Evolutionary conservation across 1,140 invertebrate species (phyloP), one percentile per base, ranked within the genome.

Genomic region (Nasonia giraulti): DNA sequence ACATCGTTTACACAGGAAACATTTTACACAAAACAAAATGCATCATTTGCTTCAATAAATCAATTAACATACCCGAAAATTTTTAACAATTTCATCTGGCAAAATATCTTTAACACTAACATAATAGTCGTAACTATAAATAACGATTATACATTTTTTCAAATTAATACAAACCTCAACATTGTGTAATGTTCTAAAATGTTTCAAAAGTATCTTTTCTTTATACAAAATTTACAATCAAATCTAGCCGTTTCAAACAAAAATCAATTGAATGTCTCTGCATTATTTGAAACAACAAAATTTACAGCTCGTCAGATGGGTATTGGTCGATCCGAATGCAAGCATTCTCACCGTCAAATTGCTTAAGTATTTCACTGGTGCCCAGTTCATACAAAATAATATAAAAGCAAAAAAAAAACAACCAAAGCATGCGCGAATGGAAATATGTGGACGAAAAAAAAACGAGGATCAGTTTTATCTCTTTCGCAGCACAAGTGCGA

Each of bases 1-100:
- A 80, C n/a, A 80, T 80, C 11, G n/a, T 69, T 80, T 80, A 40
- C 37, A n/a, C 27, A 27, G 11, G 20, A 23, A 71, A 62, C 55
- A 62, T 62, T 62, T 62, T 62, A 55, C 55, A 62, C 55, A 62
- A n/a, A 62, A 62, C 55, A 62, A 20, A 62, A 62, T 62, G 55
- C 55, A 62, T 62, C n/a, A n/a, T 62, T 20, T 6, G 55, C 55
- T 44, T 8, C 10, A 62, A 62, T 62, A 7, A 62, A n/a, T 44
- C 1, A 62, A 62, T 62, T 4, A 62, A n/a, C 2, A 7, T 62
- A 62, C 6, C 5, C 55, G 55, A 62, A n/a, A 62, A 62, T 62
- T 7, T 62, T 62, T 7, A 62, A 62, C 55, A 62, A 62, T 62
- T 44, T 44, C 8, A 37, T 44, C 10, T 7, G 10, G 40, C 40